Evolutionary conservation across 2,113 vertebrate genomes (phyloP).

Genomic region (Stomatorhinus ivindoensis): DNA sequence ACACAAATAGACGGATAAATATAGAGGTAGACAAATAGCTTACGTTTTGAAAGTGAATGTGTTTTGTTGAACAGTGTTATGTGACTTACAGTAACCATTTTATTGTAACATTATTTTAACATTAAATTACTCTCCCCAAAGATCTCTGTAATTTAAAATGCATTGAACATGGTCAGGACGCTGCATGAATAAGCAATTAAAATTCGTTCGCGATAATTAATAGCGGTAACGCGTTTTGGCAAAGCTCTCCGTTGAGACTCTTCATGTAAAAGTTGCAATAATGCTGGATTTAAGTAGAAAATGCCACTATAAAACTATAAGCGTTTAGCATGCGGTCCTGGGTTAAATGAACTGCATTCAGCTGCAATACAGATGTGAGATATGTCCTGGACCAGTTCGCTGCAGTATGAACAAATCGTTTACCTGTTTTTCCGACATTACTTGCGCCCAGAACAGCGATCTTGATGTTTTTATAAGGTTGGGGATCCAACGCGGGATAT

Average conservation of each 20-base stretch:
- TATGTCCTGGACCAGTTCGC: neutral
- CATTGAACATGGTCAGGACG: neutral
- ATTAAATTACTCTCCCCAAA: neutral
- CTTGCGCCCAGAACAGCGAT: conserved; percentile 81
- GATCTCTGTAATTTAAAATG: neutral
- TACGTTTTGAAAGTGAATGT: neutral
- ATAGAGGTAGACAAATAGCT: too few relatives aligned
- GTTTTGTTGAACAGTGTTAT: neutral
- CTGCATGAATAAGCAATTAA: neutral
- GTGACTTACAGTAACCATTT: neutral
- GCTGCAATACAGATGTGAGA: neutral
- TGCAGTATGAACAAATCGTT: neutral
- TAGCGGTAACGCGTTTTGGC: neutral
- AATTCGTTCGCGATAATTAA: neutral
- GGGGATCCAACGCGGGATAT: conserved; percentile 69
- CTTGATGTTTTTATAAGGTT: conserved; percentile 78
- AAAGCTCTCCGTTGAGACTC: neutral
- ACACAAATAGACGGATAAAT: too few relatives aligned
- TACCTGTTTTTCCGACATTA: conserved; percentile 84
- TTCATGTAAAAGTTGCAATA: neutral
- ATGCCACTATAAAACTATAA: neutral
- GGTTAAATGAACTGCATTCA: neutral
- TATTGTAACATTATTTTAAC: neutral
- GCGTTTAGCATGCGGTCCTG: neutral
- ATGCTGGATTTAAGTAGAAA: neutral